Evolutionary conservation across 2,113 vertebrate species (phyloP), one percentile per base, ranked within the genome.

Genomic region (Rhombomys opimus): DNA sequence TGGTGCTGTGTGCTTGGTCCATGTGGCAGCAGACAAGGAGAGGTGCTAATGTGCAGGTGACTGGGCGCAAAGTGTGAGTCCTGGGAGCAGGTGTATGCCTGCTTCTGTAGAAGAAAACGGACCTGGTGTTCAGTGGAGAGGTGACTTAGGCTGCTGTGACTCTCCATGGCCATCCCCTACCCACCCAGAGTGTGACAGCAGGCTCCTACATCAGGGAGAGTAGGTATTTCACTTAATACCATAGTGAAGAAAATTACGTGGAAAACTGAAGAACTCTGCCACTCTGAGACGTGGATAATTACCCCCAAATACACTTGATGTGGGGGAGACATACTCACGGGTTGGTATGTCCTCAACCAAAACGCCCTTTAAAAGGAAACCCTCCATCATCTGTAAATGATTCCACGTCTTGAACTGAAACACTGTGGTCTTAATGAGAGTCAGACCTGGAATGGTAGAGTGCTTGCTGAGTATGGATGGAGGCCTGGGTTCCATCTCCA

Each of bases 371-470:
- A n/a, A 46, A 65, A 95, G 91, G 72, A 17, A 82, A 77, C 63
- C 81, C 27, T 68, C 81, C 27, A 63, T 81, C 54, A 87, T 72
- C 32, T 84, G 22, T 50, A 77, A 52, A 13, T 54, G 68, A 86
- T 80, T 89, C 41, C 0, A 54, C 0, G 46, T 52, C 54, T 50
- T 88, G 81, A 92, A 78, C 82, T 30, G 89, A 85, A 96, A 87
- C 87, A 73, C 8, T 80, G 7, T 95, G 70, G 35, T 38, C 54
- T 96, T 86, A 80, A 82, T 90, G 50, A 95, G 23, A 57, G 38
- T 89, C 86, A 72, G 50, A 4, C 20, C 13, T 13, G 52, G 41
- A 86, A 67, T 86, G 84, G 63, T 50, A 2, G 63, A 13, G 38
- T 35, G 11, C 63, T 68, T 50, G 41, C 30, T 27, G 32, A 86